Base-by-base conservation (phyloP, 2,113 vertebrate species). In the Physeter macrocephalus region DNA sequence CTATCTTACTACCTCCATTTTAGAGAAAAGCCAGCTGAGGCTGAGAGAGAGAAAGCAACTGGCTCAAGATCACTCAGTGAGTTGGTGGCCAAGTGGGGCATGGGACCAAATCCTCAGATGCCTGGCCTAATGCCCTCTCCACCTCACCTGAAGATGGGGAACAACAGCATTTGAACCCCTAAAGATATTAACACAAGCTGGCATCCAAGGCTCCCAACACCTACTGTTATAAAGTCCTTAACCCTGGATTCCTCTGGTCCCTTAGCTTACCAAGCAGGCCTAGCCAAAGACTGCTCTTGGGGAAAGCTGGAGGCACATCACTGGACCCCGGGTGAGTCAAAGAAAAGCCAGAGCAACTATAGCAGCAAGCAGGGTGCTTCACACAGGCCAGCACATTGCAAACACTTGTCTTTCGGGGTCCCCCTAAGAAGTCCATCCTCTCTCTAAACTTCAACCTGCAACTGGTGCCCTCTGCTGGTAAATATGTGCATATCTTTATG, bases 401-500 rank as follows among this genome's bases (percentile, higher is more conserved):
- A 15, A 31, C 25, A 82, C 6, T 67, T 13, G 14, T 66, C 31
- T 74, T 84, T 61, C 5, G 8, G 21, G n/a, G 2, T 61, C 71
- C 80, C 61, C 49, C 75, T 62, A 74, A 81, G 20, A 74, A 75
- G 46, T 27, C 39, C 69, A 92, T 93, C 69, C 43, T 82, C 49
- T 95, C 25, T 52, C 31, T 6, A 59, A 78, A 77, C 81, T 49
- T 72, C 64, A 81, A 71, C 54, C 86, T 17, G 46, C 64, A 90
- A 59, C 49, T 59, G 57, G 57, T 74, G 95, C 97, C 98, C 97
- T 97, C 98, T 98, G 67, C 94, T 97, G 98, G 97, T 49, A 52
- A 78, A 91, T 8, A 43, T 25, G 25, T 41, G 3, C 7, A 78
- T 92, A n/a, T 82, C 69, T 96, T 84, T 57, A 4, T 27, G 61